Evolutionary conservation across 2,113 vertebrate species (phyloP), one percentile per base, ranked within the genome.

Genomic region (Ailuropoda melanoleuca): DNA sequence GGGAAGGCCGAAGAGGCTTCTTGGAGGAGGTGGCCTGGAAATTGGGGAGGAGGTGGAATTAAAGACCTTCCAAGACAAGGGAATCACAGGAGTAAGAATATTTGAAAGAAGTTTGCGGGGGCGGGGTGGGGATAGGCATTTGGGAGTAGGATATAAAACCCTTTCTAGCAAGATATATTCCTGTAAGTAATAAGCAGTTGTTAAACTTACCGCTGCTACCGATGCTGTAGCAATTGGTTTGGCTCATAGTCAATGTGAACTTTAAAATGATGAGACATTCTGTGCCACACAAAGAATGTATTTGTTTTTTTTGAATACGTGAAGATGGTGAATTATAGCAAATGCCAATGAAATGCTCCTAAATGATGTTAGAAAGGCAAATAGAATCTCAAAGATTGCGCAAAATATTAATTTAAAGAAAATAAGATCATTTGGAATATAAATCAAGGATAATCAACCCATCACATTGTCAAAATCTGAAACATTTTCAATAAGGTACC

Each of bases 371-470:
- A 96, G 94, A 95, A 97, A 97, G 64, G 74, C 96, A 97, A 98
- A 94, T 13, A 84, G 66, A 90, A 74, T 94, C 90, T 58, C 83
- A 43, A 93, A 81, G 60, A 94, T 70, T 53, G 62, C 56, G 66
- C 88, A 88, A 90, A 98, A 96, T 96, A 95, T 97, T 95, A 97
- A 97, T 91, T 88, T 95, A 93, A 91, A 96, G 93, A 89, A 97
- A 98, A 97, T 97, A 96, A 97, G 75, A 96, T 94, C 94, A 97
- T 84, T 95, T 95, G 87, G 56, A 90, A 84, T 92, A 96, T 88
- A 98, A 97, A 97, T 97, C 87, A 98, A 93, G 46, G 94, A 90
- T 89, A 96, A 96, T 92, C 95, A 98, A 95, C 18, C 31, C 56
- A 96, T 93, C 83, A 84, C 55, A 80, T 46, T 88, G 92, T 97